phyloP scores from a whole-genome alignment of 1,140 invertebrate species.

The Idris sp. region DNA sequence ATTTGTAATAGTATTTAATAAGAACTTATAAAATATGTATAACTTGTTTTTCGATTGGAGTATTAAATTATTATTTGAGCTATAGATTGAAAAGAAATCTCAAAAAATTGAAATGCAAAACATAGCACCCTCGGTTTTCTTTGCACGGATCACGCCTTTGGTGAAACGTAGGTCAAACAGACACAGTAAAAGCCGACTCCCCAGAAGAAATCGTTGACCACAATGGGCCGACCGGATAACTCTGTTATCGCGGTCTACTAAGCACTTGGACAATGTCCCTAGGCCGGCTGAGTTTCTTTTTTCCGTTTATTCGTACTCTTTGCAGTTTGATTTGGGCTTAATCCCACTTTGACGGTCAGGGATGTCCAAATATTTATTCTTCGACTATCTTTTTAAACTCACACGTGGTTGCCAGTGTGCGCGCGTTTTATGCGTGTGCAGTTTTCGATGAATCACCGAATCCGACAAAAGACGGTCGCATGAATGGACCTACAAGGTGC shows the following conservation, averaged over 20 bases:
- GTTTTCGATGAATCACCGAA: constrained; percentile 25
- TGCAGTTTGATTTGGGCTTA: constrained; percentile 45
- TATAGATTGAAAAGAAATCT: no score
- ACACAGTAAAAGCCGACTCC: constrained; percentile 38
- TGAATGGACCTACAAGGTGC: constrained; percentile 53
- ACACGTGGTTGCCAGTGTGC: constrained; percentile 12
- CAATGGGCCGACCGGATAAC: constrained; percentile 57
- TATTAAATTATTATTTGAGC: no score
- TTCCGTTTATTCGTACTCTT: constrained; percentile 53
- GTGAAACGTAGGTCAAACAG: constrained; percentile 31
- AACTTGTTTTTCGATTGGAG: no score
- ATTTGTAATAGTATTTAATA: no score
- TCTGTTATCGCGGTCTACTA: constrained; percentile 61
- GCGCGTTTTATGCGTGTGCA: constrained; percentile 22
- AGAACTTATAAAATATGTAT: no score
- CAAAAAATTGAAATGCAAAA: no score
- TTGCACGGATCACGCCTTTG: constrained; percentile 4
- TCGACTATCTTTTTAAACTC: constrained; percentile 41
- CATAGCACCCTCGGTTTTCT: no score
- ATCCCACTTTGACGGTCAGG: constrained; percentile 61
- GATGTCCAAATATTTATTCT: constrained; percentile 64
- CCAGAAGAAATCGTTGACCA: constrained; percentile 25
- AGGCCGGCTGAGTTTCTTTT: constrained; percentile 31
- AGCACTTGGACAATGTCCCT: constrained; percentile 55
- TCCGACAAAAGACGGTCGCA: constrained; percentile 61